Conservation (phyloP, 2,888 invertebrate genomes). For the Criorhina ranunculi region DNA sequence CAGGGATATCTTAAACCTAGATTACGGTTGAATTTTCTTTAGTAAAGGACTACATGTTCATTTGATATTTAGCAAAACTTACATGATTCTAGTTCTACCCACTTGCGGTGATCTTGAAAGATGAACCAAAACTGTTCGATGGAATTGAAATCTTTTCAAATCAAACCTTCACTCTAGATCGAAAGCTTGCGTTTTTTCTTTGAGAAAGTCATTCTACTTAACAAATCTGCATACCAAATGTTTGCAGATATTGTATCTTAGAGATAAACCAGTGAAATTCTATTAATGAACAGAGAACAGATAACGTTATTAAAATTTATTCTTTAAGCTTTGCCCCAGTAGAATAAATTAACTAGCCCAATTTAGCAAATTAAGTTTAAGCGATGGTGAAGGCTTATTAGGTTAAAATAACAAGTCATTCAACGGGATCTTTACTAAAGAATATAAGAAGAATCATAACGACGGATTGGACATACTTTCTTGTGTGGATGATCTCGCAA, state of each 20-base stretch:
- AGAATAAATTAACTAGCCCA: too few species aligned
- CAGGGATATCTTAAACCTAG: slow-evolving; percentile 17
- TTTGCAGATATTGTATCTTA: slow-evolving; percentile 11
- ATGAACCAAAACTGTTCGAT: slow-evolving; percentile 18
- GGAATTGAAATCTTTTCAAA: not conserved
- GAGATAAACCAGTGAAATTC: slow-evolving; percentile 3
- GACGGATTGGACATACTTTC: too few species aligned
- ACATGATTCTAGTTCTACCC: slow-evolving; percentile 20
- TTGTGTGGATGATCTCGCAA: too few species aligned
- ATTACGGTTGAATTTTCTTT: not conserved
- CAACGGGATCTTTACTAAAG: too few species aligned
- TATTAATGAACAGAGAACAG: not conserved
- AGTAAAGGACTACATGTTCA: not conserved
- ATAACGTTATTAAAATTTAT: too few species aligned
- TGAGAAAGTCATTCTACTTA: not conserved
- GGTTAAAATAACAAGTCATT: too few species aligned
- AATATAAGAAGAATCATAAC: too few species aligned
- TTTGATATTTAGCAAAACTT: not conserved
- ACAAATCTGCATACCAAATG: slow-evolving; percentile 41
- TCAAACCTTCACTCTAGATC: not conserved
- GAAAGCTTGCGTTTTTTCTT: too few species aligned
- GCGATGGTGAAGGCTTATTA: too few species aligned
- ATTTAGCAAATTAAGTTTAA: too few species aligned
- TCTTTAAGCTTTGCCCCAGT: too few species aligned
- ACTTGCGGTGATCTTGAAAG: not conserved